Evolutionary conservation across 2,797 vertebrate species (phyloP), one percentile per base, ranked within the genome.

Genomic region (Myiotriccus ornatus): DNA sequence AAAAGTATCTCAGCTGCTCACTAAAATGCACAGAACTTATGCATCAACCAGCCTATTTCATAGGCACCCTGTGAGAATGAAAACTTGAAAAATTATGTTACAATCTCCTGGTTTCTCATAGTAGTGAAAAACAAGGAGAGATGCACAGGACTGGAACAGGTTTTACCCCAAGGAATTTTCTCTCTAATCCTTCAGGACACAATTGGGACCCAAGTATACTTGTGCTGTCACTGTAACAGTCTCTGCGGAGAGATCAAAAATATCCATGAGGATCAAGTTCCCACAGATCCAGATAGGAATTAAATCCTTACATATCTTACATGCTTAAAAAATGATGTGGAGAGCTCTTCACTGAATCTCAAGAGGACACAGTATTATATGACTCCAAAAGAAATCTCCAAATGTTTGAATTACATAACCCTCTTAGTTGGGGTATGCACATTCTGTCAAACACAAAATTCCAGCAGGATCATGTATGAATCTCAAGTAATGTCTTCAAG

Each of bases 171-270:
- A 53, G 34, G 22, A 81, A 30, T 81, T 83, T 87, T 93, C 34
- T 73, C 12, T 74, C n/a, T 65, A 41, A 60, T 25, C 20, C 32
- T 84, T 85, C 53, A 90, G 60, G 37, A 64, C 78, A 65, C 0
- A 0, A 9, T 7, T 68, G 14, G 11, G 18, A 23, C 22, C 7
- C 1, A 2, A 24, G 32, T 52, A 59, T 39, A 20, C 30, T 39
- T 82, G 44, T 79, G 35, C 24, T 63, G 25, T 67, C 18, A 19
- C 43, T 52, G n/a, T 10, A 80, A 30, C 47, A 74, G 18, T 41
- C n/a, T 62, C 39, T 55, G 8, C 2, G 64, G 37, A 46, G 27
- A 68, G 14, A 81, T 19, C n/a, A 67, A 81, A 90, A 71, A 39
- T 85, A 49, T 28, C 32, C 20, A 15, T 9, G 24, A 70, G 27